Conservation (phyloP, 2,797 vertebrate species). For the Thunnus albacares region DNA sequence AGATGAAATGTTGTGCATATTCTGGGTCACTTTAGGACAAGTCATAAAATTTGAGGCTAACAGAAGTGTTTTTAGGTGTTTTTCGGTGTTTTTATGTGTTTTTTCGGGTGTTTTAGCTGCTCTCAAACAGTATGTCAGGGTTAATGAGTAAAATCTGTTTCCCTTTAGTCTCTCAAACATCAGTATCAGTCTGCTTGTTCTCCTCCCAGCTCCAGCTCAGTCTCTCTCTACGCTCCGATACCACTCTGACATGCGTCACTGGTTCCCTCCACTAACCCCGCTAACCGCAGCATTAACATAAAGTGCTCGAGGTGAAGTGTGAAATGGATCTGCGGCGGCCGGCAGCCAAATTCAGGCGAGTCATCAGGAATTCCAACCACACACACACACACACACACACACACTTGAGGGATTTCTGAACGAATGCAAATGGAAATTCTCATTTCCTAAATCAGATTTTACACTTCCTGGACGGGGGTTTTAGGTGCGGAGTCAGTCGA, state of each 20-base stretch:
- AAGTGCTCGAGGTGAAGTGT: constrained; percentile 45
- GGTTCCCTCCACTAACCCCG: constrained; percentile 18
- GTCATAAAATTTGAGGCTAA: too few relatives aligned
- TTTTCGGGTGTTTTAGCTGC: too few relatives aligned
- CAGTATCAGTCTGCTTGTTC: accelerated
- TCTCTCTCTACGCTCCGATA: background rate
- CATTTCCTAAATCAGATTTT: constrained; percentile 62
- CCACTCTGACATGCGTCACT: background rate
- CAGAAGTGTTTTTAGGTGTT: too few relatives aligned
- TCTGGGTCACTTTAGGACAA: too few relatives aligned
- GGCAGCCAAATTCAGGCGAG: constrained; percentile 4
- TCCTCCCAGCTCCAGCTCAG: background rate
- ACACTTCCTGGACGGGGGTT: constrained; percentile 31
- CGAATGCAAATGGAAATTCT: constrained; percentile 45
- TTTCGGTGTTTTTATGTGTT: too few relatives aligned
- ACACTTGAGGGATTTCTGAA: constrained; percentile 38
- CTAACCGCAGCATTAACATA: constrained; percentile 38
- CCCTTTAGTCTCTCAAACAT: background rate
- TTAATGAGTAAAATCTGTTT: background rate
- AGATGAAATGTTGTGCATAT: too few relatives aligned
- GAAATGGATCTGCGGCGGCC: constrained; percentile 33
- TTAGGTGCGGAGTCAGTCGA: constrained; percentile 23
- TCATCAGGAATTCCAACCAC: constrained; percentile 41
- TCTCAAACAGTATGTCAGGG: too few relatives aligned
- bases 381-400: constrained; percentile 5